A percentile compares a stretch with the other conserved stretches of the same genome.
phyloP scores from a whole-genome alignment of 2,113 vertebrate species.

The Rhombomys opimus region DNA sequence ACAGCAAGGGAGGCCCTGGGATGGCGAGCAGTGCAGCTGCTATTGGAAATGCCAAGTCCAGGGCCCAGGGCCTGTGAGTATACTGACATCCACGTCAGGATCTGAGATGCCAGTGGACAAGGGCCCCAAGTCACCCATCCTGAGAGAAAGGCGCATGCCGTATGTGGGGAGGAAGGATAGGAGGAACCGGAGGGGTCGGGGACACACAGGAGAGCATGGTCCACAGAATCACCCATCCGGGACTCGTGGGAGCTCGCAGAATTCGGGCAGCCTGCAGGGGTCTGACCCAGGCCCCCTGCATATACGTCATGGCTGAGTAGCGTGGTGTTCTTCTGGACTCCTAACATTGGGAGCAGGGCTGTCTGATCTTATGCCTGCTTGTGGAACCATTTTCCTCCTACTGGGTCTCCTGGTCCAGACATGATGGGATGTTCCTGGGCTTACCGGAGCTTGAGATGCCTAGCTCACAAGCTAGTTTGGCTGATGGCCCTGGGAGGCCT shows the following conservation, averaged over 20 bases:
- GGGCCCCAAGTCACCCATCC: not conserved
- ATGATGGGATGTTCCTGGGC: not conserved
- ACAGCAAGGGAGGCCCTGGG: not conserved
- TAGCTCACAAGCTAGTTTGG: not conserved
- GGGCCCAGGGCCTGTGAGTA: not conserved
- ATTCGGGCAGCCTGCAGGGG: too few species aligned
- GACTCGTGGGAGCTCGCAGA: too few species aligned
- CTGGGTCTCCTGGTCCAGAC: not conserved
- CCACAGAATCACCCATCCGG: too few species aligned
- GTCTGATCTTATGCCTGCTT: too few species aligned
- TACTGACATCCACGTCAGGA: not conserved
- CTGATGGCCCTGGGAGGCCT: not conserved
- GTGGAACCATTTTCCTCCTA: not conserved
- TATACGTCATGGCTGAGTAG: too few species aligned
- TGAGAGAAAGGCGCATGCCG: accelerated
- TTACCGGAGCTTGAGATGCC: not conserved
- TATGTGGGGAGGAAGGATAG: not conserved
- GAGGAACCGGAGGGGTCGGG: too few species aligned
- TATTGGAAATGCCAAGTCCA: not conserved
- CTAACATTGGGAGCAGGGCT: too few species aligned
- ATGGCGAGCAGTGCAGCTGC: accelerated
- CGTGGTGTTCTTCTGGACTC: too few species aligned
- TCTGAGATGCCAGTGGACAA: too few species aligned
- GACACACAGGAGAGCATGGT: too few species aligned
- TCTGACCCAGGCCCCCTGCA: too few species aligned